Percentiles rank a stretch among this genome's conserved stretches.
phyloP scores from a whole-genome alignment of 2,113 vertebrate genomes.

The Eurystomus gularis region DNA sequence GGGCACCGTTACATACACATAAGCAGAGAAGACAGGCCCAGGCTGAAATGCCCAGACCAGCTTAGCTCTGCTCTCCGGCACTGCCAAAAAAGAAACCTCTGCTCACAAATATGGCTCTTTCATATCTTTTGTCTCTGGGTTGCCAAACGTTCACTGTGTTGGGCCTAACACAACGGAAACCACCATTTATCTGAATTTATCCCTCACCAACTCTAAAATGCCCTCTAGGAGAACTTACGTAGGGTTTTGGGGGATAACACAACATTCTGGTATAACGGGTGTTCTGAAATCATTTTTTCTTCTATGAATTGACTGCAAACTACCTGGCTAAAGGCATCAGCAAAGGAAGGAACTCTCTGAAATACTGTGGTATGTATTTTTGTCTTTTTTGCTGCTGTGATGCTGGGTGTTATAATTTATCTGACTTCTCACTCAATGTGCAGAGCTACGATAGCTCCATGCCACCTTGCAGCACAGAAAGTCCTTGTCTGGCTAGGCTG shows the following conservation, averaged over 20 bases:
- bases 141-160: neutral
- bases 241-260: neutral
- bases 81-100: neutral
- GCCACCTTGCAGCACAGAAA: neutral
- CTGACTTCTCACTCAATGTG: neutral
- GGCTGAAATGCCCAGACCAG: neutral
- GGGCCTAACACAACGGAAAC: neutral
- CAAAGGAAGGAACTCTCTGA: neutral
- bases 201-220: neutral
- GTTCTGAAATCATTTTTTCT: neutral
- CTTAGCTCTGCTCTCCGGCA: neutral
- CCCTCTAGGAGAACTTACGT: neutral
- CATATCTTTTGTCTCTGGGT: neutral
- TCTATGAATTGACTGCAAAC: neutral
- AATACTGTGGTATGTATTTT: neutral
- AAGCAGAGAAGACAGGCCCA: neutral
- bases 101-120: neutral
- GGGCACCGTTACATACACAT: neutral
- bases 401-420: neutral
- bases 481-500: neutral
- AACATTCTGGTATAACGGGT: neutral
- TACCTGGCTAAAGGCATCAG: neutral
- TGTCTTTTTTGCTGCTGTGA: neutral
- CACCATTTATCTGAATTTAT: neutral
- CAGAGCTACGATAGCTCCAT: neutral